These are phyloP conservation scores for Cylloceria caligata DNA, from an alignment of 2,888 invertebrate genomes.

Conservation along the genomic window DNA sequence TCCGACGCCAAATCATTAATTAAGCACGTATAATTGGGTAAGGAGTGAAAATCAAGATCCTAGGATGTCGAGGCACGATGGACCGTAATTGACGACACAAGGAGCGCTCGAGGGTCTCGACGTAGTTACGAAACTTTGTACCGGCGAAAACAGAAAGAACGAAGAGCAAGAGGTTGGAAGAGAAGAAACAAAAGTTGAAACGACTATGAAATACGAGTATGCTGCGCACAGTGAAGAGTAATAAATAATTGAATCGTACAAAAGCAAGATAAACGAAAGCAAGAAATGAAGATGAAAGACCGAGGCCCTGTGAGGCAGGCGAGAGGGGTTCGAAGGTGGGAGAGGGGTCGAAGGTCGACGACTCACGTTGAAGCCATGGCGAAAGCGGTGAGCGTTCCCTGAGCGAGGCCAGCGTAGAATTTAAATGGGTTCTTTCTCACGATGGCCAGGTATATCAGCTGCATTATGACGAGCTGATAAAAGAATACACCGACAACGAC, in stretches of 20 bases:
- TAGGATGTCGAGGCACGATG: slow-evolving; percentile 31
- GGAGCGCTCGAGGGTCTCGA: slow-evolving; percentile 38
- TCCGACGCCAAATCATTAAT: slow-evolving; percentile 34
- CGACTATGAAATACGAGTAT: neutral
- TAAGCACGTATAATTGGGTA: slow-evolving; percentile 62
- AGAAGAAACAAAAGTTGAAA: slow-evolving; percentile 31
- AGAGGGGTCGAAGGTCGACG: slow-evolving; percentile 80
- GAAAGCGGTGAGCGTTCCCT: slow-evolving; percentile 94
- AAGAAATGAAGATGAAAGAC: slow-evolving; percentile 62
- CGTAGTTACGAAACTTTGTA: slow-evolving; percentile 62
- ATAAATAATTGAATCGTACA: slow-evolving; percentile 22
- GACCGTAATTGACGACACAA: slow-evolving; percentile 44
- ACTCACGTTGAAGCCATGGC: slow-evolving; percentile 97
- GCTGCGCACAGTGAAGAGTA: neutral
- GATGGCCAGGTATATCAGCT: slow-evolving; percentile 92
- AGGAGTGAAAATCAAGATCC: slow-evolving; percentile 46
- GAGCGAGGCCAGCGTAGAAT: slow-evolving; percentile 93
- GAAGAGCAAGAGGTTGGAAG: slow-evolving; percentile 52
- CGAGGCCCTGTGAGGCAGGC: slow-evolving; percentile 82
- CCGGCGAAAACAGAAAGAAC: slow-evolving; percentile 49
- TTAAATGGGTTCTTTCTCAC: slow-evolving; percentile 94
- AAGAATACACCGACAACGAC: slow-evolving; percentile 92
- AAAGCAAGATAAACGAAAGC: slow-evolving; percentile 37
- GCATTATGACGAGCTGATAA: slow-evolving; percentile 94
- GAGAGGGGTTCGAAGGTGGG: slow-evolving; percentile 77